A percentile compares a stretch with the other conserved stretches of the same genome.
Evolutionary conservation across 2,797 vertebrate species (phyloP).

Genomic region (Merluccius polli): DNA sequence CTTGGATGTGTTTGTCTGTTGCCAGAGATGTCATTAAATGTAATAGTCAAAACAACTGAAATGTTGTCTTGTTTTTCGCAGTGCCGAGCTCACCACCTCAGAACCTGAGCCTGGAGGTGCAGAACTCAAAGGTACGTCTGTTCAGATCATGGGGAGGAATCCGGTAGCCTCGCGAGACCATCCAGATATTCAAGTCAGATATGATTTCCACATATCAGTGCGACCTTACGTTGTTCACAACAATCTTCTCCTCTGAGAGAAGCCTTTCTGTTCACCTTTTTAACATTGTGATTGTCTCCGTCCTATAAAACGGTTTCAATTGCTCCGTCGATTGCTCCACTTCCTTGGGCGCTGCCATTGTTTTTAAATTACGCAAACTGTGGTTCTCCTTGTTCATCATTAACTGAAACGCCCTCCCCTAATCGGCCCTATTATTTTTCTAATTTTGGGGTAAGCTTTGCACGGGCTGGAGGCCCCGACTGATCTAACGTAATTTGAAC

Average conservation of each 20-base stretch:
- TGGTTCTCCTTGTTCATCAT: neutral
- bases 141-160: neutral
- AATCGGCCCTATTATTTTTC: neutral
- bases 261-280: too few species aligned
- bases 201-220: neutral
- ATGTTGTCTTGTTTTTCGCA: constrained; percentile 50
- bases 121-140: constrained; percentile 93
- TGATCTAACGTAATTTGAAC: neutral
- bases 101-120: constrained; percentile 92
- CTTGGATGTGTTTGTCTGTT: neutral
- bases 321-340: neutral
- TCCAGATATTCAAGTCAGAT: constrained; percentile 52
- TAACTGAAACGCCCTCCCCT: neutral
- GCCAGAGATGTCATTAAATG: neutral
- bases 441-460: neutral
- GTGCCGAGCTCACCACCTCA: constrained; percentile 93
- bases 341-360: neutral
- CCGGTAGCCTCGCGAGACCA: constrained; percentile 18
- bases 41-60: neutral
- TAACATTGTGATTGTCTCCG: too few species aligned
- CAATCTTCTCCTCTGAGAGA: too few species aligned
- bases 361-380: neutral
- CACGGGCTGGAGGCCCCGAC: neutral
- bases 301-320: neutral
- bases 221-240: neutral